Evolutionary conservation across 2,888 invertebrate species (phyloP), one percentile per base, ranked within the genome.

Genomic region (Phaedon cochleariae): DNA sequence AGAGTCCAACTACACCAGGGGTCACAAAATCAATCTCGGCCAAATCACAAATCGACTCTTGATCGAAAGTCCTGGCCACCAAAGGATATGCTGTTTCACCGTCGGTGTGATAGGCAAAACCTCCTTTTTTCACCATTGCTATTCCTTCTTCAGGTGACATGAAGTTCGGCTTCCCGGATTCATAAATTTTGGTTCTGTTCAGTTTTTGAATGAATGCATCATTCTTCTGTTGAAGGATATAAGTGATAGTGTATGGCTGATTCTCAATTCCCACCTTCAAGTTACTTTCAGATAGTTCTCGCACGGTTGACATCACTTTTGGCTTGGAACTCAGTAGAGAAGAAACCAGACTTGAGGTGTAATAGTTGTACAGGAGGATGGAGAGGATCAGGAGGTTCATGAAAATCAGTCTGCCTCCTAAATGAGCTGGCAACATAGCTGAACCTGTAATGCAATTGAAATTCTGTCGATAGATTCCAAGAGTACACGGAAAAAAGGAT

Each of bases 271-370:
- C 84, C 34, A 88, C 78, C 48, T 85, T 82, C 6, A 88, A 75
- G 17, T 67, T 67, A 70, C 87, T 88, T 0, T 86, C 83, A 6
- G 86, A 76, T 4, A 88, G 80, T 72, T 87, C 87, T 61, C 81
- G 74, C 37, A 87, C 76, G 1, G 85, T 85, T 76, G 83, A 85
- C 62, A 88, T 84, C 46, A 85, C 84, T 2, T 84, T 83, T 0
- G 87, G 85, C 0, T 85, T 85, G 0, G 84, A 85, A 53, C 83
- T 87, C 31, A 88, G 80, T 3, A 88, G 78, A 78, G 87, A 87
- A 55, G 87, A 87, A 3, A 88, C 87, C 12, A 88, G 86, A 66
- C 87, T 87, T 52, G 87, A 87, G 0, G 88, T 88, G 77, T 88
- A 88, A 78, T 87, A 88, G 75, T 87, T 87, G 78, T 86, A 88